Conservation (phyloP, 2,113 vertebrate genomes). For the Cacatua alba region DNA sequence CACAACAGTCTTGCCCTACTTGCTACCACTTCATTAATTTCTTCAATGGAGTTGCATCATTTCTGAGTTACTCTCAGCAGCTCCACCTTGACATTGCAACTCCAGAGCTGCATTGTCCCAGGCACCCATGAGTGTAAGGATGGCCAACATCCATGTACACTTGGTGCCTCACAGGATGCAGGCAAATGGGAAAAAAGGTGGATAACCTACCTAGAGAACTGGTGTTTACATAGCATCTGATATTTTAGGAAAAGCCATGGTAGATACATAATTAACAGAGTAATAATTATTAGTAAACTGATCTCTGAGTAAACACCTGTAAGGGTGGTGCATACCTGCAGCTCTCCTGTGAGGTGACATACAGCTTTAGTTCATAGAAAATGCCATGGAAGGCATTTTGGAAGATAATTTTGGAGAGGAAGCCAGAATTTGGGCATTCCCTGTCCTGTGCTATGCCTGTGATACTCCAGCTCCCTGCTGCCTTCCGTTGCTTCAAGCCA, state of each 20-base stretch:
- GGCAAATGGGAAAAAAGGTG: background rate
- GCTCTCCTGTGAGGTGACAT: background rate
- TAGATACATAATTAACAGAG: background rate
- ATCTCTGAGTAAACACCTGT: background rate
- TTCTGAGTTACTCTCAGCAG: background rate
- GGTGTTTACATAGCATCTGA: background rate
- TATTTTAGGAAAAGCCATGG: background rate
- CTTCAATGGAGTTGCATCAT: background rate
- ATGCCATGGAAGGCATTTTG: background rate
- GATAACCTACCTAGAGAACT: background rate
- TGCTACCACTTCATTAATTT: background rate
- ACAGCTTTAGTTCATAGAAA: background rate
- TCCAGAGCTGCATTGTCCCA: background rate
- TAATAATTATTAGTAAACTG: background rate
- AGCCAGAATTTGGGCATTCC: background rate
- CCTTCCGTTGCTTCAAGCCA: background rate
- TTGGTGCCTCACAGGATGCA: background rate
- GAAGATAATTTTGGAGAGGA: background rate
- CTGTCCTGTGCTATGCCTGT: background rate
- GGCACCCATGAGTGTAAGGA: fast-evolving
- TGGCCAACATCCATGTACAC: fast-evolving
- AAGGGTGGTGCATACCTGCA: background rate
- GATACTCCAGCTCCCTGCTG: background rate
- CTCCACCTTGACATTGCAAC: background rate
- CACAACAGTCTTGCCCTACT: conserved; percentile 10